Evolutionary conservation across 2,888 invertebrate species (phyloP).

Genomic region (Cephalotes varians): DNA sequence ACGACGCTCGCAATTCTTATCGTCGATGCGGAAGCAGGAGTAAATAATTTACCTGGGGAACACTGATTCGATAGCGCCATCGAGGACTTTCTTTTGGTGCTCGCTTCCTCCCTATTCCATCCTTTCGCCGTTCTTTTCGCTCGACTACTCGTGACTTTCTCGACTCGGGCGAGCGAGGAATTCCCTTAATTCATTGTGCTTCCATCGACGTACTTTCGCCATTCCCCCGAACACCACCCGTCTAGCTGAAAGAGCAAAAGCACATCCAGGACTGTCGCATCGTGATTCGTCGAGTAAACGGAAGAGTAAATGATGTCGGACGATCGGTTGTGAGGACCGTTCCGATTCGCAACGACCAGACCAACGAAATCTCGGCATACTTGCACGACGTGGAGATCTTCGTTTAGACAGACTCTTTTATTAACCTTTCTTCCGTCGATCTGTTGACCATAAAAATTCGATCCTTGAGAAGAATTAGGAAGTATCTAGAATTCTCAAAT

Average conservation of each 20-base stretch:
- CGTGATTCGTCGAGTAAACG: conserved; percentile 53
- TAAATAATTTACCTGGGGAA: conserved; percentile 65
- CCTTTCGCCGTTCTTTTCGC: conserved; percentile 41
- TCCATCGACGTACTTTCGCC: conserved; percentile 62
- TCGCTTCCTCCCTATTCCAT: conserved; percentile 1
- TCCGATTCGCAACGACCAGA: conserved; percentile 30
- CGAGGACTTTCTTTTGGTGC: conserved; percentile 38
- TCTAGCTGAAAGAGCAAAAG: conserved; percentile 47
- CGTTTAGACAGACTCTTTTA: conserved; percentile 3
- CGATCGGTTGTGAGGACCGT: conserved; percentile 26
- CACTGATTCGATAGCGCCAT: conserved; percentile 53
- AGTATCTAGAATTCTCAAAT: background rate
- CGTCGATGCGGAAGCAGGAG: conserved; percentile 18
- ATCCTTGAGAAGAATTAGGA: background rate
- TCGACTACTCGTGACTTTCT: conserved; percentile 57
- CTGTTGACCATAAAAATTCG: conserved; percentile 5
- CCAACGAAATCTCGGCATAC: conserved; percentile 33
- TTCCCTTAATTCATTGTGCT: conserved; percentile 66
- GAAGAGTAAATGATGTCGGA: conserved; percentile 52
- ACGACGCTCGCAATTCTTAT: conserved; percentile 53
- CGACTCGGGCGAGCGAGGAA: conserved; percentile 47
- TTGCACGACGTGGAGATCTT: background rate
- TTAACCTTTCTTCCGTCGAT: conserved; percentile 10
- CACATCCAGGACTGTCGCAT: conserved; percentile 46
- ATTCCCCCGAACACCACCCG: background rate